Base-by-base conservation (phyloP, 2,888 invertebrate species). In the Lepidonotus clava region DNA sequence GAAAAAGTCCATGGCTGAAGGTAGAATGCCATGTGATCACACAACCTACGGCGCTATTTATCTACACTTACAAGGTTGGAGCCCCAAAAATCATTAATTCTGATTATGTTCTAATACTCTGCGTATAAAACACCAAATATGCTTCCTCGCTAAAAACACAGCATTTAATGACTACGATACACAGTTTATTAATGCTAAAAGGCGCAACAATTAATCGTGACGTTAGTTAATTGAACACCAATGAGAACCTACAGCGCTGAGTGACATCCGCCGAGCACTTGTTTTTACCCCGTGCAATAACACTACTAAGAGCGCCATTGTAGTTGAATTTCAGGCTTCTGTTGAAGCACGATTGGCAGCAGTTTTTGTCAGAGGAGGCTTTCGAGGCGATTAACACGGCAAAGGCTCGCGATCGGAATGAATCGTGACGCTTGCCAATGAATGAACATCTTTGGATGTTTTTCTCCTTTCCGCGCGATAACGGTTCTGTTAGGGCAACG, bases 361-460 rank as follows among this genome's bases (percentile, higher is more conserved):
- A 24, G 36, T 71, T 71, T 71, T 71, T 38, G 34, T 38, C 71
- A 71, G 21, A 71, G 36, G 8, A 34, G 71, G 71, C 71, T 71
- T 71, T 38, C 4, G 36, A 71, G 71, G 38, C 71, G 71, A 71
- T 71, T 71, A 71, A 71, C 71, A 71, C 71, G 71, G 71, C 71
- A 71, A 71, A 38, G 38, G 71, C 71, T 71, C 36, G 36, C 71
- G 71, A 71, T 71, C 71, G 71, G 71, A 71, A 71, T 71, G 71
- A 71, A 71, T 71, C 71, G 71, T 71, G 71, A 71, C 36, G 71
- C 71, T 71, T 71, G 71, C 71, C 71, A 71, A 71, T 71, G 71
- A 71, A 71, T 71, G 71, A 71, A 71, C 71, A 71, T 71, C 71
- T 71, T 71, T 71, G 24, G 36, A 38, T 71, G 71, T 71, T 34